phyloP scores from a whole-genome alignment of 2,888 invertebrate species.

The Andricus curvator region DNA sequence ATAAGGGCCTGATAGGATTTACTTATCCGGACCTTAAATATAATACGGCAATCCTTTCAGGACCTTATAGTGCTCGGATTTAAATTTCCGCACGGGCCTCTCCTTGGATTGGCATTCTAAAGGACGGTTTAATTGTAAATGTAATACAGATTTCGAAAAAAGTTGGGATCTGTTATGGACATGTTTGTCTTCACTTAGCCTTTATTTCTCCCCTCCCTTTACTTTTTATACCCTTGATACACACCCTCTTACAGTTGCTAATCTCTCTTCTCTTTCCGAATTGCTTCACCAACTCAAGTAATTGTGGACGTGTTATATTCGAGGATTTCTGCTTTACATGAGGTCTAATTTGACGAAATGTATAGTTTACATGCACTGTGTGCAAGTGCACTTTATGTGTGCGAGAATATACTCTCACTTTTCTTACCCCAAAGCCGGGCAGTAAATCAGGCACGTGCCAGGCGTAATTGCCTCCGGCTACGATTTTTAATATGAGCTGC shows the following conservation, averaged over 20 bases:
- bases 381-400: neutral
- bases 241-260: constrained; percentile 3
- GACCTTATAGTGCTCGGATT: too few species aligned
- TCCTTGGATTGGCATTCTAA: too few species aligned
- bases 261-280: neutral
- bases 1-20: too few species aligned
- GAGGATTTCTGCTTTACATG: constrained; percentile 26
- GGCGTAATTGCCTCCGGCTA: constrained; percentile 60
- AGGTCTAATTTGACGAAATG: constrained; percentile 33
- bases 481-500: constrained; percentile 59
- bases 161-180: constrained; percentile 56
- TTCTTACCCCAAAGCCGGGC: constrained; percentile 26
- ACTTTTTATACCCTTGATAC: constrained; percentile 47
- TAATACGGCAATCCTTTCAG: too few species aligned
- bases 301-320: constrained; percentile 60
- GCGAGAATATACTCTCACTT: constrained; percentile 30
- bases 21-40: too few species aligned
- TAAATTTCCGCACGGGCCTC: too few species aligned
- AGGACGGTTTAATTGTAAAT: too few species aligned
- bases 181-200: constrained; percentile 60
- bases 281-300: constrained; percentile 57
- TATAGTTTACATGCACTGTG: constrained; percentile 14
- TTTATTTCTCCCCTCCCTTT: constrained; percentile 50
- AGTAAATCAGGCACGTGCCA: constrained; percentile 61
- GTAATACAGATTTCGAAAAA: neutral